phyloP scores from a whole-genome alignment of 2,888 invertebrate species.

The Eupithecia vulgata region DNA sequence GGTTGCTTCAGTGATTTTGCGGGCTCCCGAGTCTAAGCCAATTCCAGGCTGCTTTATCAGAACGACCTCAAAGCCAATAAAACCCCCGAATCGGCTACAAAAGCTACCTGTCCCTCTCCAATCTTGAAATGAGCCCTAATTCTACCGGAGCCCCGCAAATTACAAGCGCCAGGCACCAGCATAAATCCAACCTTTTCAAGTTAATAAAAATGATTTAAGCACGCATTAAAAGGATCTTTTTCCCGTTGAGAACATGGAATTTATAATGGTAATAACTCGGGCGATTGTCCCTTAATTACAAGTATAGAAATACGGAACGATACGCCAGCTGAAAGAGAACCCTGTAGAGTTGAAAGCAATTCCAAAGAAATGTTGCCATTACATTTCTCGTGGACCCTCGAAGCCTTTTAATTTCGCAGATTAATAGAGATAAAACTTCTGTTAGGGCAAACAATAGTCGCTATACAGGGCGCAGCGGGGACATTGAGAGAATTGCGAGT shows the following conservation, averaged over 20 bases:
- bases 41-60: slow-evolving; percentile 7
- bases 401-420: slow-evolving; percentile 59
- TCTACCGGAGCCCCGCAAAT: slow-evolving; percentile 63
- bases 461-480: slow-evolving; percentile 48
- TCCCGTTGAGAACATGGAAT: slow-evolving; percentile 69
- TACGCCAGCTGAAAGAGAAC: slow-evolving; percentile 32
- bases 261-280: slow-evolving; percentile 73
- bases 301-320: slow-evolving; percentile 41
- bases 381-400: slow-evolving; percentile 45
- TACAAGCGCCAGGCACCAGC: slow-evolving; percentile 66
- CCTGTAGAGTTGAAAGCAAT: slow-evolving; percentile 43
- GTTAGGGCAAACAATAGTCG: slow-evolving; percentile 60
- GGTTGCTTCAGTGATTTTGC: not conserved
- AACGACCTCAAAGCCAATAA: slow-evolving; percentile 18
- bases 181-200: slow-evolving; percentile 80
- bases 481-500: slow-evolving; percentile 54
- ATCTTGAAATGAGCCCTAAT: slow-evolving; percentile 53
- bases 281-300: slow-evolving; percentile 68
- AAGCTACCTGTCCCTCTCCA: slow-evolving; percentile 32
- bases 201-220: slow-evolving; percentile 82
- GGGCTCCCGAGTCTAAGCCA: not conserved
- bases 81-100: slow-evolving; percentile 20
- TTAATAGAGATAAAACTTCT: slow-evolving; percentile 63
- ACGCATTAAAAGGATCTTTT: slow-evolving; percentile 77
- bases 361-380: slow-evolving; percentile 45